Evolutionary conservation across 2,113 vertebrate species (phyloP).

Genomic region (Todiramphus saurophagus): DNA sequence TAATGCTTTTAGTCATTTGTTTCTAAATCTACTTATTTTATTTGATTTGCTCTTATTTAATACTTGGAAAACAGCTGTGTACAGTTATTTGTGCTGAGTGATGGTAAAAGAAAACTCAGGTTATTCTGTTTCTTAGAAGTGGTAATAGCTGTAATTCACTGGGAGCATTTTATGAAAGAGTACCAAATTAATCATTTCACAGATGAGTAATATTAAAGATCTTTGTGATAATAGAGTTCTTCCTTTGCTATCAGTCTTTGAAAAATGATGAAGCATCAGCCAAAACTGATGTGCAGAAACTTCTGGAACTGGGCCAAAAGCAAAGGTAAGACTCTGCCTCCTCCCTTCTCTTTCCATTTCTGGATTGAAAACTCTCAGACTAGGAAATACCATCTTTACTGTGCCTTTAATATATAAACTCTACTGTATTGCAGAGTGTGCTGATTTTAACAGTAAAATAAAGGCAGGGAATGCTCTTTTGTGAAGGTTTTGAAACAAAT

Average conservation of each 20-base stretch:
- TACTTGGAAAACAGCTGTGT: neutral
- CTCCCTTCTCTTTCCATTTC: neutral
- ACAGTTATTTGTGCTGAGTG: neutral
- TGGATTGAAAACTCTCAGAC: neutral
- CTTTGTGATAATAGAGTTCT: neutral
- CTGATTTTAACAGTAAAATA: neutral
- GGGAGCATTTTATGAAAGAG: neutral
- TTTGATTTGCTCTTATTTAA: neutral
- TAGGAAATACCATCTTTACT: neutral
- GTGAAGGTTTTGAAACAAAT: neutral
- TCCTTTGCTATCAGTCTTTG: slow-evolving; percentile 80
- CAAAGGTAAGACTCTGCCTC: slow-evolving; percentile 83
- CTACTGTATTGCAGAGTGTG: neutral
- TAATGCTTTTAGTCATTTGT: neutral
- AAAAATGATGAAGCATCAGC: slow-evolving; percentile 89
- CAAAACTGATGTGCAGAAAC: slow-evolving; percentile 90
- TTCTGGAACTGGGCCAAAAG: slow-evolving; percentile 92
- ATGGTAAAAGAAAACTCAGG: neutral
- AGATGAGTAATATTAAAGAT: neutral
- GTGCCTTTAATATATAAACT: neutral
- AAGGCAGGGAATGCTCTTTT: neutral
- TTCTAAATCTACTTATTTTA: neutral
- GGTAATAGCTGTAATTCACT: neutral
- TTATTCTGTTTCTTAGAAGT: neutral
- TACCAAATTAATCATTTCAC: neutral